Evolutionary conservation across 2,113 vertebrate genomes (phyloP), one percentile per base, ranked within the genome.

Genomic region (Tetraodon nigroviridis): DNA sequence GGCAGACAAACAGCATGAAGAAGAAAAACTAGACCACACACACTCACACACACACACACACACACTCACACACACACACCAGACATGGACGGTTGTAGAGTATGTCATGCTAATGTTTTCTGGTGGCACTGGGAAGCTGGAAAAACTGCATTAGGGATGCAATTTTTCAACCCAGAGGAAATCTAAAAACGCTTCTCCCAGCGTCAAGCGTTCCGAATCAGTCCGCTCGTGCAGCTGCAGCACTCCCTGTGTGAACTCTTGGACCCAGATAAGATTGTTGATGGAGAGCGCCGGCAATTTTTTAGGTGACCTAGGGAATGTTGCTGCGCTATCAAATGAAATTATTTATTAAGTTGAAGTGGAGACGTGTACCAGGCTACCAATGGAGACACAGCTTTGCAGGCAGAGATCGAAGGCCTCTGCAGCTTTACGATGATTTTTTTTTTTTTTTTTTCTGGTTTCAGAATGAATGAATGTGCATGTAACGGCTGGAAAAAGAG

Each of bases 21-120:
- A 98, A 98, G 67, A 64, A 58, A 14, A 85, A 92, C 49, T 97
- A 87, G 60, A 79, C 58, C 58, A 12, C 71, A 68, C 61, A 29
- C 49, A 17, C 5, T 6, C 53, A 46, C 42, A 40, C 14, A 3
- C 16, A 6, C 61, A 51, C 71, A 70, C 61, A 29, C 49, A 22
- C 5, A 13, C 53, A 46, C 42, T 32, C 15, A 3, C 16, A 6
- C 61, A 53, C 15, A 45, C 17, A n/a, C 44, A n/a, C 44, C 44
- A 45, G 32, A 37, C 32, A 37, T 12, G 32, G 32, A 37, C 49
- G 40, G 48, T 11, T 0, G 21, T 47, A 60, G 58, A 70, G 63
- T 58, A 62, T 65, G 19, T 71, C 51, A 53, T 52, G 48, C 22
- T 45, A 57, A 56, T 61, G 61, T 69, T 63, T 74, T 69, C 55